Evolutionary conservation across 2,888 invertebrate genomes (phyloP).

Genomic region (Sphaerophoria taeniata): DNA sequence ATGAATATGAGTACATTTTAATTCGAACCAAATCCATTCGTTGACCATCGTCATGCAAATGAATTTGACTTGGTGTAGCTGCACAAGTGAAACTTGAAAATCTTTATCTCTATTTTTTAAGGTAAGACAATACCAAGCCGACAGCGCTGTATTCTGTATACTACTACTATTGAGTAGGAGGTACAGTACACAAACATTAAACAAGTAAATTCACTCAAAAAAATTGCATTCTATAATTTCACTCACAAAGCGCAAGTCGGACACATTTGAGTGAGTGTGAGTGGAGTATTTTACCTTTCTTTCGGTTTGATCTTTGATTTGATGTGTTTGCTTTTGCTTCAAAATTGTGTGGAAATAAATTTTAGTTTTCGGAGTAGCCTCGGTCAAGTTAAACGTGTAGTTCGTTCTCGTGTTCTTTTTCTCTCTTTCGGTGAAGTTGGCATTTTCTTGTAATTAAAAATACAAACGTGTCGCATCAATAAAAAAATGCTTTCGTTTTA

Average conservation of each 20-base stretch:
- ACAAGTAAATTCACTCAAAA: too few species aligned
- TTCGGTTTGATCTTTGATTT: neutral
- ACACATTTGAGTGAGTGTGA: neutral
- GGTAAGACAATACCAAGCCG: too few species aligned
- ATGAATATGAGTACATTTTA: too few species aligned
- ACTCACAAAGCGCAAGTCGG: constrained; percentile 18
- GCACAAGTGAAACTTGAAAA: too few species aligned
- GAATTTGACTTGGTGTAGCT: too few species aligned
- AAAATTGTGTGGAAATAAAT: neutral
- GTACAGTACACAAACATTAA: too few species aligned
- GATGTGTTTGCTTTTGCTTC: constrained; percentile 1
- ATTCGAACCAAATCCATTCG: too few species aligned
- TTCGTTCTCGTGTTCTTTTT: constrained; percentile 5
- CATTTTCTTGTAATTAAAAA: constrained; percentile 29
- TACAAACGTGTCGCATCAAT: neutral
- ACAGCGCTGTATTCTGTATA: too few species aligned
- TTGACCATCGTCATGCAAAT: too few species aligned
- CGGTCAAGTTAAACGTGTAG: constrained; percentile 20
- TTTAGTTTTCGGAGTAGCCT: constrained; percentile 64
- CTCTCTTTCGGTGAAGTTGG: constrained; percentile 10
- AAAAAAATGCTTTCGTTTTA: constrained; percentile 2
- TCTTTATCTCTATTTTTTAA: too few species aligned
- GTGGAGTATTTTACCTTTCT: constrained; percentile 45
- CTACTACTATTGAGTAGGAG: too few species aligned
- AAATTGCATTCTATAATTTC: neutral